A percentile compares a stretch with the other conserved stretches of the same genome.
These are phyloP conservation scores for Myiozetetes cayanensis DNA, from an alignment of 2,113 vertebrate species.

Conservation along the genomic window DNA sequence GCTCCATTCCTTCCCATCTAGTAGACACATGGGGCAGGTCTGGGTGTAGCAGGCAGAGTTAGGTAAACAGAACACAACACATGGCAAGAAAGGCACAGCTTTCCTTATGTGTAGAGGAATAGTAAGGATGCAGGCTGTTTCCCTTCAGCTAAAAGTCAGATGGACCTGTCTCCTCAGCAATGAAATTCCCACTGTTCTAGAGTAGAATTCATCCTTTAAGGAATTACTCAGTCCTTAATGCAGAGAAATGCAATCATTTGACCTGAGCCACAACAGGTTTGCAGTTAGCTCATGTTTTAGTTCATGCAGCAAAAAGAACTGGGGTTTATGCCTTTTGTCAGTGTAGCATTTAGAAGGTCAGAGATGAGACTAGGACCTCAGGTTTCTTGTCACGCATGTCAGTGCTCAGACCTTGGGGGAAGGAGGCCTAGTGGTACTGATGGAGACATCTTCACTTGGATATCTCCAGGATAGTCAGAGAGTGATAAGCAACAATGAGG, in stretches of 20 bases:
- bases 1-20: neutral
- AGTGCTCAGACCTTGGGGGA: neutral
- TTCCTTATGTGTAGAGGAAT: fast-evolving
- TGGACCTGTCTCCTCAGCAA: neutral
- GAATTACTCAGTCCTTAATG: neutral
- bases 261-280: neutral
- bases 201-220: neutral
- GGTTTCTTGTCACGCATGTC: neutral
- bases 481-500: neutral
- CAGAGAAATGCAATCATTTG: neutral
- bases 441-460: neutral
- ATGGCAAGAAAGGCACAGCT: neutral
- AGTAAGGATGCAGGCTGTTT: neutral
- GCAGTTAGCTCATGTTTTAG: neutral
- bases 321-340: neutral
- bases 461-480: neutral
- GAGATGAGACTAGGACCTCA: neutral
- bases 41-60: neutral
- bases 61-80: neutral
- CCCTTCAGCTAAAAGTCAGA: neutral
- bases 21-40: neutral
- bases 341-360: neutral
- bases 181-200: neutral
- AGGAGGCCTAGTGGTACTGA: neutral
- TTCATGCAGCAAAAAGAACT: neutral